A percentile compares a stretch with the other conserved stretches of the same genome.
Evolutionary conservation across 2,888 invertebrate species (phyloP).

Genomic region (Archaeoteleia sp.): DNA sequence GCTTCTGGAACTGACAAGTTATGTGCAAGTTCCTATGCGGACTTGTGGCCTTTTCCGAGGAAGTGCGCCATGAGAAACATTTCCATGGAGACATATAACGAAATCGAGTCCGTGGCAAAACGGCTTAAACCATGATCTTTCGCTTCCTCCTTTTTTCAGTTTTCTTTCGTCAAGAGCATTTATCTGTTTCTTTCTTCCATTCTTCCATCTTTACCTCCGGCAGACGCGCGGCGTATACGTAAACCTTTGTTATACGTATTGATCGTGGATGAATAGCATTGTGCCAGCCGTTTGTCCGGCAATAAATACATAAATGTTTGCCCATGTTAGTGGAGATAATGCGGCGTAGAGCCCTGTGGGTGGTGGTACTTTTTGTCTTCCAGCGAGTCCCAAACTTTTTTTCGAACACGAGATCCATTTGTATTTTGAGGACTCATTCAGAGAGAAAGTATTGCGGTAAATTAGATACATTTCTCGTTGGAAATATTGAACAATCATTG

Average conservation of each 20-base stretch:
- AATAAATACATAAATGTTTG: conserved; percentile 68
- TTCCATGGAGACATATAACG: conserved; percentile 17
- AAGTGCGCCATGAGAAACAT: conserved; percentile 7
- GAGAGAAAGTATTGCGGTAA: conserved; percentile 4
- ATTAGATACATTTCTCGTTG: too few relatives aligned
- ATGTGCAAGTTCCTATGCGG: conserved; percentile 19
- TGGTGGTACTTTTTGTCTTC: conserved; percentile 35
- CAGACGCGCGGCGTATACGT: background rate
- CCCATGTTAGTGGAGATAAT: conserved; percentile 63
- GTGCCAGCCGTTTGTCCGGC: conserved; percentile 61
- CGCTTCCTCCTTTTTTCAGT: conserved; percentile 44
- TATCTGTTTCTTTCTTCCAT: conserved; percentile 30
- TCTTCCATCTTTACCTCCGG: conserved; percentile 10
- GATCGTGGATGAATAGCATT: conserved; percentile 60
- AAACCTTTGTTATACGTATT: conserved; percentile 57
- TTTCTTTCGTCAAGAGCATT: conserved; percentile 52
- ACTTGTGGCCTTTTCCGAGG: background rate
- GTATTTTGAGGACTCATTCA: too few relatives aligned
- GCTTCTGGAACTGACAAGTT: conserved; percentile 36
- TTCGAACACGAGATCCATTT: too few relatives aligned
- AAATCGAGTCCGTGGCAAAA: conserved; percentile 48
- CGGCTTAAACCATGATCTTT: conserved; percentile 54
- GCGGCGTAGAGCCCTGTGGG: conserved; percentile 53
- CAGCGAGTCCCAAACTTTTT: too few relatives aligned
- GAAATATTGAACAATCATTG: too few relatives aligned